Evolutionary conservation across 2,797 vertebrate species (phyloP).

Genomic region (Oreortyx pictus): DNA sequence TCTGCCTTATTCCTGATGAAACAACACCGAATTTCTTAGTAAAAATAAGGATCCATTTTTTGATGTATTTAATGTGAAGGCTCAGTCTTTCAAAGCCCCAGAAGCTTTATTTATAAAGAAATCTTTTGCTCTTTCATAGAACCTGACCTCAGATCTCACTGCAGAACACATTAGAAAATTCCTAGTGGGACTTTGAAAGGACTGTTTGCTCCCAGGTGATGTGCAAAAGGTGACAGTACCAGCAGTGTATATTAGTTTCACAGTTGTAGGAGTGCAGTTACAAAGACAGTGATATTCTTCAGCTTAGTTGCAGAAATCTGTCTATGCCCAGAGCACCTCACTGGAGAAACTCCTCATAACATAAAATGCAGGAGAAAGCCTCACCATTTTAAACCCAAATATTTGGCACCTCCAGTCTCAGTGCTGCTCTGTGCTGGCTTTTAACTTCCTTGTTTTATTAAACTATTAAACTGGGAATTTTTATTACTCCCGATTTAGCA

Average conservation of each 20-base stretch:
- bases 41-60: not conserved
- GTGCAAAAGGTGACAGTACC: not conserved
- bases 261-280: not conserved
- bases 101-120: not conserved
- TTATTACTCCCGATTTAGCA: constrained; percentile 66
- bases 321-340: not conserved
- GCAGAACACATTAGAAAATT: not conserved
- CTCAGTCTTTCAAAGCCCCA: not conserved
- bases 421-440: constrained; percentile 22
- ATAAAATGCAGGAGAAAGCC: not conserved
- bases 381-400: constrained; percentile 10
- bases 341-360: not conserved
- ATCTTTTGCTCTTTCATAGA: not conserved
- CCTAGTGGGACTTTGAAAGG: not conserved
- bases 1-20: not conserved
- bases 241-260: not conserved
- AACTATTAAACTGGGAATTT: constrained; percentile 53
- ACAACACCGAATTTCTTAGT: not conserved
- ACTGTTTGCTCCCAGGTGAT: rapidly evolving
- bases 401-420: not conserved
- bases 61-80: not conserved
- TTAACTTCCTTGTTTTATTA: constrained; percentile 57
- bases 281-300: not conserved
- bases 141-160: not conserved
- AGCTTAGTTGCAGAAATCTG: not conserved